These are phyloP conservation scores for Sebastes kiyomatsui DNA, from an alignment of 2,797 vertebrate genomes.

Conservation along the genomic window DNA sequence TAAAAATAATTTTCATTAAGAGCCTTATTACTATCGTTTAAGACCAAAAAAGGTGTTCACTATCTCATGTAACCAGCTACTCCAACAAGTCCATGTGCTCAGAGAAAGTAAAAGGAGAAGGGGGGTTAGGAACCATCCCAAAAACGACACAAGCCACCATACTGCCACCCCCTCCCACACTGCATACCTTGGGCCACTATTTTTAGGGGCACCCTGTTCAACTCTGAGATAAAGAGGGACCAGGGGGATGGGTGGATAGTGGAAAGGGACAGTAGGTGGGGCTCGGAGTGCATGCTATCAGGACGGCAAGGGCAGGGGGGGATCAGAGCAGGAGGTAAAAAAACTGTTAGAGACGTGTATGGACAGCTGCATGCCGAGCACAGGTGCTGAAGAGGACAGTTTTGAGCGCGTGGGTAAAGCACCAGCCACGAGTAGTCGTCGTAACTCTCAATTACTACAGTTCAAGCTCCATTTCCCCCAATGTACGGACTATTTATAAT, in stretches of 20 bases:
- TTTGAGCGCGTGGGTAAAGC: conserved; percentile 27
- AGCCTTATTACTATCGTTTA: not conserved
- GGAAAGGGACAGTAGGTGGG: conserved; percentile 47
- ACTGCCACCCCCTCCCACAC: conserved; percentile 47
- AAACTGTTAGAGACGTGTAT: conserved; percentile 53
- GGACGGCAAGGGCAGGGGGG: conserved; percentile 29
- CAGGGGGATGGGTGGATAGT: conserved; percentile 10
- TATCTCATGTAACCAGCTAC: conserved; percentile 12
- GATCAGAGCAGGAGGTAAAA: conserved; percentile 31
- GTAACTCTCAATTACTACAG: conserved; percentile 6
- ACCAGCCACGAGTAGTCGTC: not conserved
- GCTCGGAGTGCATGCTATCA: conserved; percentile 32
- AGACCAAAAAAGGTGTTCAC: not conserved
- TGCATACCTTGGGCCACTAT: conserved; percentile 79
- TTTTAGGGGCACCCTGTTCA: conserved; percentile 73
- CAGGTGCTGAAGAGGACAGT: conserved; percentile 65
- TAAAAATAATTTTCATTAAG: not conserved
- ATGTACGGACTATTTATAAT: not conserved
- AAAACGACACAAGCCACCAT: conserved; percentile 66
- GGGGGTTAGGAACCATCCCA: conserved; percentile 38
- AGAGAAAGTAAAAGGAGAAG: conserved; percentile 53
- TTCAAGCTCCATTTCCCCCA: not conserved
- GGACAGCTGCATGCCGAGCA: conserved; percentile 75
- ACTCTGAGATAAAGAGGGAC: conserved; percentile 65
- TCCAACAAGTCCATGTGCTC: conserved; percentile 27